Evolutionary conservation across 2,888 invertebrate genomes (phyloP).

Genomic region (Cyclophora albipunctata): DNA sequence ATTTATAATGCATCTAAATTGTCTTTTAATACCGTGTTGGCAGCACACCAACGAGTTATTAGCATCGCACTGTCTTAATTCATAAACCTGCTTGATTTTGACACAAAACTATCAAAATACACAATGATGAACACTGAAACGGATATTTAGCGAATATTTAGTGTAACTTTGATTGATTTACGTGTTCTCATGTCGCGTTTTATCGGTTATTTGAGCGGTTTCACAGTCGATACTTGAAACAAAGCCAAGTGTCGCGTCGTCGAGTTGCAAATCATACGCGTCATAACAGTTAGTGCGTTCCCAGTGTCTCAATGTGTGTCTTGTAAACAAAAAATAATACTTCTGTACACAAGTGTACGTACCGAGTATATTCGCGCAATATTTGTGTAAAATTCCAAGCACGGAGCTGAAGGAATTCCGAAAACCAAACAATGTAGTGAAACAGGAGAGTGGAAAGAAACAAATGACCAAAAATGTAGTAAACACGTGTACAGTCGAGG

Average conservation of each 20-base stretch:
- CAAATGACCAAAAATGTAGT: slow-evolving; percentile 44
- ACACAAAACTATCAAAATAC: slow-evolving; percentile 1
- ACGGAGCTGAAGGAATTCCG: slow-evolving; percentile 42
- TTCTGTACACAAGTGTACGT: background rate
- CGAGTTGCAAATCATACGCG: slow-evolving; percentile 37
- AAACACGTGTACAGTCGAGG: slow-evolving; percentile 20
- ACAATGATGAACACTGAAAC: slow-evolving; percentile 10
- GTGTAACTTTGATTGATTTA: slow-evolving; percentile 24
- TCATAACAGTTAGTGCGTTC: slow-evolving; percentile 36
- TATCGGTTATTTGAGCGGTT: slow-evolving; percentile 34
- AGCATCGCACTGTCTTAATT: slow-evolving; percentile 6
- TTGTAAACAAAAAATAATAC: slow-evolving; percentile 27
- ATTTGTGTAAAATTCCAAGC: slow-evolving; percentile 20
- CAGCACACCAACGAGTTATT: slow-evolving; percentile 35
- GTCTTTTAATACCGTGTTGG: slow-evolving; percentile 47
- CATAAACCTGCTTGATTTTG: background rate
- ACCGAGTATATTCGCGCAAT: slow-evolving; percentile 7
- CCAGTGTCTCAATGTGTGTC: slow-evolving; percentile 37
- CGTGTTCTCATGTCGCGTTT: slow-evolving; percentile 14
- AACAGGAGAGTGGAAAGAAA: slow-evolving; percentile 29
- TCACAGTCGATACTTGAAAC: slow-evolving; percentile 44
- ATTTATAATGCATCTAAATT: slow-evolving; percentile 27
- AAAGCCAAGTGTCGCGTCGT: slow-evolving; percentile 50
- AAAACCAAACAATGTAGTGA: slow-evolving; percentile 27
- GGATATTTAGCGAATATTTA: slow-evolving; percentile 15